A percentile compares a stretch with the other conserved stretches of the same genome.
Conservation (phyloP, 2,888 invertebrate genomes). For the Pachydiplax longipennis region DNA sequence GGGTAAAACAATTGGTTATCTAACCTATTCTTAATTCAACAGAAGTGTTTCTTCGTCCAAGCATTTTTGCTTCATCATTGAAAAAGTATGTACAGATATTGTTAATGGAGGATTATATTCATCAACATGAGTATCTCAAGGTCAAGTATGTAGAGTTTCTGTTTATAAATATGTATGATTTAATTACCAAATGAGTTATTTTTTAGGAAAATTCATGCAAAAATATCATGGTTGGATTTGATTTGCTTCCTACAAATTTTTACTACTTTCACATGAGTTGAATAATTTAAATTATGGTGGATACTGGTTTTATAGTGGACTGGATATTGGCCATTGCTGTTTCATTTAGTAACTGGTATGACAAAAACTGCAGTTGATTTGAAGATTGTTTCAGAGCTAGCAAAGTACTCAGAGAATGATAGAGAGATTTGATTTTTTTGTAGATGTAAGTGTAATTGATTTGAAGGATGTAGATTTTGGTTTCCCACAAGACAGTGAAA, state of each 20-base stretch:
- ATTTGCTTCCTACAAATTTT: neutral
- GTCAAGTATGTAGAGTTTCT: conserved; percentile 12
- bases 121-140: neutral
- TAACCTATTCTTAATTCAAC: conserved; percentile 20
- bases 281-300: too few relatives aligned
- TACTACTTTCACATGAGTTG: too few relatives aligned
- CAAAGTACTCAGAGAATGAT: too few relatives aligned
- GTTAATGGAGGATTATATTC: conserved; percentile 26
- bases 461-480: too few relatives aligned
- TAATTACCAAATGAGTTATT: neutral
- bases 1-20: conserved; percentile 13
- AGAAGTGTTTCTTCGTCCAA: conserved; percentile 38
- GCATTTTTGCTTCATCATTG: conserved; percentile 33
- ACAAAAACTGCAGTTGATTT: too few relatives aligned
- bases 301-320: too few relatives aligned
- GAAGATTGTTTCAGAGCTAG: too few relatives aligned
- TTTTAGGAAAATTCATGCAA: neutral
- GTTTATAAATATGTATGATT: conserved; percentile 22
- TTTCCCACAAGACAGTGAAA: too few relatives aligned
- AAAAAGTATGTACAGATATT: conserved; percentile 38
- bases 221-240: neutral
- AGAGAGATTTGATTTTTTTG: too few relatives aligned
- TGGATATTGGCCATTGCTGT: too few relatives aligned
- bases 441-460: too few relatives aligned
- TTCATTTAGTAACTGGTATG: too few relatives aligned